A percentile compares a stretch with the other conserved stretches of the same genome.
Evolutionary conservation across 2,888 invertebrate genomes (phyloP).

Genomic region (Didymodactylos carnosus): DNA sequence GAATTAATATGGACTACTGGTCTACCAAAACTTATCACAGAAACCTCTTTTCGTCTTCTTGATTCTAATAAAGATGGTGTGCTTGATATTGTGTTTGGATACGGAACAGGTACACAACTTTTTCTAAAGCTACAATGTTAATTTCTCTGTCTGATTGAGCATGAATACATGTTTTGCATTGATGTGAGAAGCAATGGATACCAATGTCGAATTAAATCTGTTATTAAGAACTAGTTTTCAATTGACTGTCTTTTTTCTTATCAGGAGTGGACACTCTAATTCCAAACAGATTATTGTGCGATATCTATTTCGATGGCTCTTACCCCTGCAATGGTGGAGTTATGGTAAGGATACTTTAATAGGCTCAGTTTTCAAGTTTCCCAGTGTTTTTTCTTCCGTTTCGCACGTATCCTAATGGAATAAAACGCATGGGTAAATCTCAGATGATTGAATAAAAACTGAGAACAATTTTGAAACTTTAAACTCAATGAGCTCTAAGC

Average conservation of each 20-base stretch:
- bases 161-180: no score
- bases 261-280: constrained; percentile 7
- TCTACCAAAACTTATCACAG: constrained; percentile 50
- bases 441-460: background rate
- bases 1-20: constrained; percentile 48
- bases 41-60: constrained; percentile 49
- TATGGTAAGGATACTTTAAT: background rate
- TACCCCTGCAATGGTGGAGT: background rate
- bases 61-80: constrained; percentile 53
- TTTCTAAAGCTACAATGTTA: background rate
- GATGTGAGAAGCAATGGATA: no score
- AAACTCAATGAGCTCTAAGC: no score
- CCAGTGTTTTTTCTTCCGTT: no score
- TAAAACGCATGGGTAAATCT: no score
- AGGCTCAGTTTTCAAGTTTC: no score
- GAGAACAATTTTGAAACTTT: background rate
- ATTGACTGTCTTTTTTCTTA: background rate
- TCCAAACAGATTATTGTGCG: background rate
- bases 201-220: no score
- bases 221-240: no score
- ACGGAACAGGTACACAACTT: constrained; percentile 46
- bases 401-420: no score
- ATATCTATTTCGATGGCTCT: background rate
- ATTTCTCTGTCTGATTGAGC: no score
- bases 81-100: constrained; percentile 54